Conservation (phyloP, 2,888 invertebrate species). For the Crioceris asparagi region DNA sequence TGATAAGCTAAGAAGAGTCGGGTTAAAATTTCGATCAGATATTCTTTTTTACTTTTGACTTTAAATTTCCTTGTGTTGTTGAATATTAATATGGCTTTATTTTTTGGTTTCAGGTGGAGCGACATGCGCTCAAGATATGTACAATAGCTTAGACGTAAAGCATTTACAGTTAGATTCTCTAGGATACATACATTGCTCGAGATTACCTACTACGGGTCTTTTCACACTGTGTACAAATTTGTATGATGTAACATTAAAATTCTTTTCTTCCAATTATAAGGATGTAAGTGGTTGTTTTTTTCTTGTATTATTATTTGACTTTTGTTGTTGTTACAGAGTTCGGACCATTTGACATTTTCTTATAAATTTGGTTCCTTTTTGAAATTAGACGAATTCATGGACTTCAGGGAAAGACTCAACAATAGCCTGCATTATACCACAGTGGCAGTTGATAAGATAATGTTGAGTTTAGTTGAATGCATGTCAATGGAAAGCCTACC, state of each 20-base stretch:
- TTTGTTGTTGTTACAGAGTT: conserved; percentile 47
- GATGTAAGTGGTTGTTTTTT: conserved; percentile 51
- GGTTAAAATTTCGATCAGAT: too few species aligned
- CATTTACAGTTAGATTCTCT: conserved; percentile 89
- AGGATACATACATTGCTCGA: conserved; percentile 71
- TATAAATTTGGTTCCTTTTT: conserved; percentile 93
- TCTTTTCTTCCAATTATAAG: conserved; percentile 80
- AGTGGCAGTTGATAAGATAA: conserved; percentile 54
- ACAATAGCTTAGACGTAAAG: conserved; percentile 76
- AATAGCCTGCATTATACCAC: conserved; percentile 70
- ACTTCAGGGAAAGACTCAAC: conserved; percentile 69
- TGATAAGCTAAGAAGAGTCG: too few species aligned
- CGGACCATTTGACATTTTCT: conserved; percentile 82
- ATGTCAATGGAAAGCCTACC: conserved; percentile 43
- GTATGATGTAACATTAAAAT: conserved; percentile 67
- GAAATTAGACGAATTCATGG: conserved; percentile 82
- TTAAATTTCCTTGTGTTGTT: too few species aligned
- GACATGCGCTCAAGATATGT: conserved; percentile 60
- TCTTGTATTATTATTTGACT: neutral
- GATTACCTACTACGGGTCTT: conserved; percentile 62
- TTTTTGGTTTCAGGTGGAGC: conserved; percentile 51
- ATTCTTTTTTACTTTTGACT: too few species aligned
- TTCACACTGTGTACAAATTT: conserved; percentile 57
- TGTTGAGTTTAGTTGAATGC: conserved; percentile 54
- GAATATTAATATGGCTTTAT: neutral